Evolutionary conservation across 2,888 invertebrate genomes (phyloP).

Genomic region (Eilema griseolum): DNA sequence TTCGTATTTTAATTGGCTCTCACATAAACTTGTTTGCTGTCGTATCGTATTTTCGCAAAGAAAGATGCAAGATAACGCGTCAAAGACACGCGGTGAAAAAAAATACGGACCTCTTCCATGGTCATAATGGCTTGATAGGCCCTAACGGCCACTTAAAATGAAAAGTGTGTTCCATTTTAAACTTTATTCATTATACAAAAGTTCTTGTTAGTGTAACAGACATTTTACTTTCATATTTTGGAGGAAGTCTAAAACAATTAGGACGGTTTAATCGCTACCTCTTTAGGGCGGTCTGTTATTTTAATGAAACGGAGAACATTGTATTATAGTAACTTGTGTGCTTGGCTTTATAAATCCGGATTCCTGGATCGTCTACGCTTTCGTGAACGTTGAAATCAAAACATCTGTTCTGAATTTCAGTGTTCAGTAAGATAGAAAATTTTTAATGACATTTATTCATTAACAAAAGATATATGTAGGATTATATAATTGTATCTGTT

Average conservation of each 20-base stretch:
- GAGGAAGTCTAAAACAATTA: constrained; percentile 64
- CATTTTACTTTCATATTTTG: constrained; percentile 68
- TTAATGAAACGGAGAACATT: constrained; percentile 52
- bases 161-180: constrained; percentile 71
- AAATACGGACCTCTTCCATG: constrained; percentile 52
- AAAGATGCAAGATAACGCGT: constrained; percentile 55
- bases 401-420: constrained; percentile 19
- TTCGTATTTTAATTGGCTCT: constrained; percentile 52
- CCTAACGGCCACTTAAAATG: constrained; percentile 70
- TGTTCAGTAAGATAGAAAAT: too few relatives aligned
- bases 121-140: constrained; percentile 67
- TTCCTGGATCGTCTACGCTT: constrained; percentile 31
- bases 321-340: constrained; percentile 46
- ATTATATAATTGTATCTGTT: not conserved
- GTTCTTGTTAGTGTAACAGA: constrained; percentile 66
- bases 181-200: constrained; percentile 71
- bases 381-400: constrained; percentile 37
- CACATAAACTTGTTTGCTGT: constrained; percentile 42
- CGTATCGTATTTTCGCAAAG: constrained; percentile 53
- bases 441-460: too few relatives aligned
- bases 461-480: too few relatives aligned
- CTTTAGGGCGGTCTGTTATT: constrained; percentile 53
- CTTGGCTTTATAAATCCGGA: constrained; percentile 41
- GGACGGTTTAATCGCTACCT: constrained; percentile 56
- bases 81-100: constrained; percentile 50